Evolutionary conservation across 2,888 invertebrate species (phyloP).

Genomic region (Spodoptera exigua): DNA sequence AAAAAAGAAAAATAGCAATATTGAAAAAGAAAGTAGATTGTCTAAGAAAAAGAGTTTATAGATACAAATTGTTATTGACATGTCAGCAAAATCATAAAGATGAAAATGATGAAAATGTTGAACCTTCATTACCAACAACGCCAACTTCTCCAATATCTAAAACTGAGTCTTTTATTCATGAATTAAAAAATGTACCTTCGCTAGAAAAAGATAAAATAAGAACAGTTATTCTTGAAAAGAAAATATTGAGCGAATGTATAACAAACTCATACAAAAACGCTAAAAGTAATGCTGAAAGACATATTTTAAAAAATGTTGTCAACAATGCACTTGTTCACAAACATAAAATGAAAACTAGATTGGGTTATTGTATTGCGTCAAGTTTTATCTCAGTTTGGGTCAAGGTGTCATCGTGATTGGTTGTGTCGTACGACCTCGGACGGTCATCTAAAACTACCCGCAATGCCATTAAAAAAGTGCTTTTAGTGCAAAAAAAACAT

Average conservation of each 20-base stretch:
- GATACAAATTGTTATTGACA: constrained; percentile 17
- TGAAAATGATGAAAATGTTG: constrained; percentile 14
- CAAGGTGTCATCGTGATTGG: too few species aligned
- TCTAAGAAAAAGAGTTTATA: constrained; percentile 20
- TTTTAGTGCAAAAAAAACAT: neutral
- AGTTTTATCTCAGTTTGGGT: too few species aligned
- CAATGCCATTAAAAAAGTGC: constrained; percentile 1
- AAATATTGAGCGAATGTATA: constrained; percentile 3
- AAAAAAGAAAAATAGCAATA: constrained; percentile 9
- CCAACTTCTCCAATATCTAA: constrained; percentile 10
- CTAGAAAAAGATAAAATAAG: constrained; percentile 15
- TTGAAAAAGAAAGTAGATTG: constrained; percentile 15
- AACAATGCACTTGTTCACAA: constrained; percentile 2
- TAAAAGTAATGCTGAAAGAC: constrained; percentile 10
- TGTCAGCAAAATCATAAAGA: constrained; percentile 5
- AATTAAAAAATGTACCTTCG: constrained; percentile 2
- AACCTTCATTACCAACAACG: neutral
- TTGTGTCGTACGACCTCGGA: too few species aligned
- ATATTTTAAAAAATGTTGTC: constrained; percentile 9
- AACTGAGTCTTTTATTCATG: constrained; percentile 6
- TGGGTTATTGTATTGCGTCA: constrained; percentile 6
- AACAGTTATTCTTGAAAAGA: constrained; percentile 13
- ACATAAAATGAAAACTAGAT: constrained; percentile 16
- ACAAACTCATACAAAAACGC: constrained; percentile 1
- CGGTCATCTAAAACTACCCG: too few species aligned